Evolutionary conservation across 2,888 invertebrate species (phyloP).

Genomic region (Boloria selene): DNA sequence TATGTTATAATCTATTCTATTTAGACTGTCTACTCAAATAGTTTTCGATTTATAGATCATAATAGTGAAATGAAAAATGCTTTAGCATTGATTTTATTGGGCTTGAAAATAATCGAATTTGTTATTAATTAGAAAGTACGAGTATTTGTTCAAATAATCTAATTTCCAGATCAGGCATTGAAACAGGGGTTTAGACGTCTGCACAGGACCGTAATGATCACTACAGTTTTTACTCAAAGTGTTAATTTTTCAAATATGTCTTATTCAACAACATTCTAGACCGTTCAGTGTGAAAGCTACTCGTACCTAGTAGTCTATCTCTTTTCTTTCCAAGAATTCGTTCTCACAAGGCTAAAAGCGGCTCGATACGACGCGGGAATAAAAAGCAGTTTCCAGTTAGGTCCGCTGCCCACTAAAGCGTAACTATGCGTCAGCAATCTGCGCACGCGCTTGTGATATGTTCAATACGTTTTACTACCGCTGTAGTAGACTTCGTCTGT

Average conservation of each 20-base stretch:
- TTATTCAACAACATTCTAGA: slow-evolving; percentile 8
- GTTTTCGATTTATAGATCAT: too few relatives aligned
- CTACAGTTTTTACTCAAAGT: background rate
- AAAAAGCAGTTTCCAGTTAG: slow-evolving; percentile 25
- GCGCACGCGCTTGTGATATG: background rate
- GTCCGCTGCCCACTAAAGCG: slow-evolving; percentile 17
- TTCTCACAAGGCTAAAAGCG: slow-evolving; percentile 28
- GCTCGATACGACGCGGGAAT: slow-evolving; percentile 22
- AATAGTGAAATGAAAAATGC: too few relatives aligned
- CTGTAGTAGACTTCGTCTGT: too few relatives aligned
- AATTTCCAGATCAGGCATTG: too few relatives aligned
- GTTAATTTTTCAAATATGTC: background rate
- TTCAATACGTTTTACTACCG: background rate
- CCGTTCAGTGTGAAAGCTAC: slow-evolving; percentile 23
- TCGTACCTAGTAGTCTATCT: slow-evolving; percentile 18
- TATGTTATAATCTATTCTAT: too few relatives aligned
- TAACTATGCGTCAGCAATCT: background rate
- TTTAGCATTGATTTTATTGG: too few relatives aligned
- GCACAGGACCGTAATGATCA: too few relatives aligned
- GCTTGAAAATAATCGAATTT: too few relatives aligned
- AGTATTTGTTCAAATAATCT: too few relatives aligned
- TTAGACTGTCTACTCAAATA: too few relatives aligned
- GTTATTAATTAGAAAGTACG: too few relatives aligned
- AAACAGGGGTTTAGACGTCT: too few relatives aligned
- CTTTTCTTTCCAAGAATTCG: slow-evolving; percentile 29